phyloP scores from a whole-genome alignment of 2,113 vertebrate genomes.

The Xenus cinereus region DNA sequence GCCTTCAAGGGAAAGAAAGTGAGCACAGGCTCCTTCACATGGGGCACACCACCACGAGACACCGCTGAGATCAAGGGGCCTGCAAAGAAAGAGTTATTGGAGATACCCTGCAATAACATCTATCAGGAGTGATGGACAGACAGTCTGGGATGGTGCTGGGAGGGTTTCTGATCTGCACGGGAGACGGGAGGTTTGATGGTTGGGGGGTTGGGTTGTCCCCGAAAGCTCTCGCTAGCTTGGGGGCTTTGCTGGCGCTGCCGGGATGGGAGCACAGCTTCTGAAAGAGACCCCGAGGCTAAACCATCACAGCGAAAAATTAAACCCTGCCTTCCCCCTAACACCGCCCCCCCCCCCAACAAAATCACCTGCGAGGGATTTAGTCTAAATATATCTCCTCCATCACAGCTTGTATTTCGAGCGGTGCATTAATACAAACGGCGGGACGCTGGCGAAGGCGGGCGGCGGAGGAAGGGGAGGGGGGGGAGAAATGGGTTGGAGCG shows the following conservation, averaged over 20 bases:
- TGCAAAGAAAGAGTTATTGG: neutral
- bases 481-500: neutral
- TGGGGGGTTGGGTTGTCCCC: too few species aligned
- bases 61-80: neutral
- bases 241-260: neutral
- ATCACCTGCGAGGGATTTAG: neutral
- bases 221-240: neutral
- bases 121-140: neutral
- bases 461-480: neutral
- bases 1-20: neutral
- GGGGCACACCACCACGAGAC: fast-evolving
- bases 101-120: neutral
- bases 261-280: neutral
- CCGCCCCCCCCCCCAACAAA: neutral
- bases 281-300: neutral
- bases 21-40: fast-evolving
- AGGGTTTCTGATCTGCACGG: neutral
- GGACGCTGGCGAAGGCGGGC: fast-evolving
- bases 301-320: neutral
- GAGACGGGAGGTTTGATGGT: neutral
- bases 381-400: neutral
- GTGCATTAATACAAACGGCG: neutral
- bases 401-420: neutral
- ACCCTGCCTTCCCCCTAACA: neutral
- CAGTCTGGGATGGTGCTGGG: neutral